phyloP scores from a whole-genome alignment of 2,113 vertebrate species.

The Sturnus vulgaris region DNA sequence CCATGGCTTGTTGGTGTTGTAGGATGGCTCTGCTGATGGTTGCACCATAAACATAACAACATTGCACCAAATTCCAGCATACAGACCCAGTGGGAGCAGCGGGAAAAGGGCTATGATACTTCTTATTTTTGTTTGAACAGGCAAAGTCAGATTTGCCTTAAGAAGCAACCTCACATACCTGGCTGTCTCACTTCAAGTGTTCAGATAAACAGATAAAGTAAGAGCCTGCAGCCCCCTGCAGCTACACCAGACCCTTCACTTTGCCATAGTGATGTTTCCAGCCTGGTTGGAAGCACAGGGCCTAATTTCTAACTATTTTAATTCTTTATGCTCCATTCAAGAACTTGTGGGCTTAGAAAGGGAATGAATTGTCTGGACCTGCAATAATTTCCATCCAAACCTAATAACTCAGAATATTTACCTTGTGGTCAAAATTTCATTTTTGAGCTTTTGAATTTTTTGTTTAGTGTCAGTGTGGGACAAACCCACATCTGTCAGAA shows the following conservation, averaged over 20 bases:
- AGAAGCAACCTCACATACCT: background rate
- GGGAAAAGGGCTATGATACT: background rate
- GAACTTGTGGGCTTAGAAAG: background rate
- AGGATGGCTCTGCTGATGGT: background rate
- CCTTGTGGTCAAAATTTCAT: constrained; percentile 2
- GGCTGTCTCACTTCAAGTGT: background rate
- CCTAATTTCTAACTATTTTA: background rate
- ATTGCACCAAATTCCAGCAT: accelerated
- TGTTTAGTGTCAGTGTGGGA: background rate
- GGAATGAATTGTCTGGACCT: background rate
- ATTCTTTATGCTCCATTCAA: background rate
- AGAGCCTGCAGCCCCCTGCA: background rate
- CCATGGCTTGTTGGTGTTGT: no score
- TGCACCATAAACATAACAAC: background rate
- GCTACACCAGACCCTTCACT: background rate
- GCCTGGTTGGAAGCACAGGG: background rate
- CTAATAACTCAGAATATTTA: background rate
- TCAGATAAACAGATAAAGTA: accelerated
- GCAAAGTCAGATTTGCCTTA: background rate
- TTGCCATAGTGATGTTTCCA: background rate
- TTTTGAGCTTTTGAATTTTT: background rate
- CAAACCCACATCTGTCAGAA: constrained; percentile 9
- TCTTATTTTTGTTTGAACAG: background rate
- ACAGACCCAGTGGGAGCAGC: background rate
- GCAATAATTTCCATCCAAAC: constrained; percentile 8